These are phyloP conservation scores for Aphelinus certus DNA, from an alignment of 1,140 invertebrate genomes.

Conservation along the genomic window DNA sequence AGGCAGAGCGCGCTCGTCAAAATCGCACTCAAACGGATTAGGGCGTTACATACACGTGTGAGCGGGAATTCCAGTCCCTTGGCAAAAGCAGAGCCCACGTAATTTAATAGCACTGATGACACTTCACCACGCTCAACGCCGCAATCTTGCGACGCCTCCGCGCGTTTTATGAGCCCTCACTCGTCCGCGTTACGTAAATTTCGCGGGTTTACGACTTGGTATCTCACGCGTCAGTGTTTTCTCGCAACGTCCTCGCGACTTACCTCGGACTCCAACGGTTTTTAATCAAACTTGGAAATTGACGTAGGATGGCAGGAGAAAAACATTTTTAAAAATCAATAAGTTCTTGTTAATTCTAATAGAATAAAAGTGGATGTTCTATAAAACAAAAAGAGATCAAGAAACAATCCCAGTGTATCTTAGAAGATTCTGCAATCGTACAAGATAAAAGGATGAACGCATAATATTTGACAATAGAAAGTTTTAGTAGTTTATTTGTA, in stretches of 20 bases:
- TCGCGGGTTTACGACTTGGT: constrained; percentile 13
- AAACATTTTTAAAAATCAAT: too few relatives aligned
- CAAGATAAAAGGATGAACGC: too few relatives aligned
- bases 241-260: not conserved
- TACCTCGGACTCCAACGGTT: not conserved
- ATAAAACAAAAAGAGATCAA: too few relatives aligned
- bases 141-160: constrained; percentile 40
- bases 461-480: too few relatives aligned
- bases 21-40: constrained; percentile 9
- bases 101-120: constrained; percentile 46
- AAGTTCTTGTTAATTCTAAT: too few relatives aligned
- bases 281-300: constrained; percentile 25
- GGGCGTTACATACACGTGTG: not conserved
- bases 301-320: not conserved
- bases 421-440: too few relatives aligned
- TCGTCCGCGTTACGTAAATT: too few relatives aligned
- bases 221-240: not conserved
- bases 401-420: too few relatives aligned
- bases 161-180: constrained; percentile 25
- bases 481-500: too few relatives aligned
- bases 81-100: constrained; percentile 35
- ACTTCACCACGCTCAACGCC: constrained; percentile 46
- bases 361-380: too few relatives aligned
- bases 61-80: constrained; percentile 12
- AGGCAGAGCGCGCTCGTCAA: constrained; percentile 16